Evolutionary conservation across 2,888 invertebrate genomes (phyloP).

Genomic region (Apoda limacodes): DNA sequence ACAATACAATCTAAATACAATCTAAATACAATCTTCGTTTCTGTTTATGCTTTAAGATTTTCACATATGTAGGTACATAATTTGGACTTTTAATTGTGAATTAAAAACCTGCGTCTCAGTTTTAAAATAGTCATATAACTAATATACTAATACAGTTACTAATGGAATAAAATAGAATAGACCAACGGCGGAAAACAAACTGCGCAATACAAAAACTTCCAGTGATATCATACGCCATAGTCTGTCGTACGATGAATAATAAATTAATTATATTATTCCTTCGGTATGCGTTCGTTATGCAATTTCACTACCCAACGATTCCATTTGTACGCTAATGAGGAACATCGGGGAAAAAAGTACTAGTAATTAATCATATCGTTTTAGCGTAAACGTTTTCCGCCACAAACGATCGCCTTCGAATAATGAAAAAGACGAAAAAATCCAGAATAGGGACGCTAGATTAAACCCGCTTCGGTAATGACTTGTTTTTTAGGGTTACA

Average conservation of each 20-base stretch:
- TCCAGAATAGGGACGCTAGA: slow-evolving; percentile 51
- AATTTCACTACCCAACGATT: slow-evolving; percentile 63
- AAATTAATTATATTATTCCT: slow-evolving; percentile 58
- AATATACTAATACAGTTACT: no score
- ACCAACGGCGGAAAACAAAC: slow-evolving; percentile 12
- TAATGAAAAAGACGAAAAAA: slow-evolving; percentile 61
- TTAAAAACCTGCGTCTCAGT: no score
- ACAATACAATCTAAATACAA: no score
- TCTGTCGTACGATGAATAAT: slow-evolving; percentile 45
- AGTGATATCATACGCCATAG: slow-evolving; percentile 24
- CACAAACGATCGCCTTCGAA: slow-evolving; percentile 53
- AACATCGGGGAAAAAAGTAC: slow-evolving; percentile 46
- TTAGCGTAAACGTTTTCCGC: slow-evolving; percentile 55
- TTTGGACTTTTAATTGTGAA: no score
- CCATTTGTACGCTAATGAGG: slow-evolving; percentile 65
- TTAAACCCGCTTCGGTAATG: slow-evolving; percentile 63
- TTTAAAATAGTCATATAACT: no score
- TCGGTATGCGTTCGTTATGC: slow-evolving; percentile 54
- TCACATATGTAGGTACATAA: no score
- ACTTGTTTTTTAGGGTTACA: slow-evolving; percentile 69
- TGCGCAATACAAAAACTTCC: slow-evolving; percentile 14
- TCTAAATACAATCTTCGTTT: no score
- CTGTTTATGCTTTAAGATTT: no score
- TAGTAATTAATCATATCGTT: slow-evolving; percentile 68
- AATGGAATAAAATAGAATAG: slow-evolving; percentile 6